Conservation (phyloP, 1,140 invertebrate species). For the Sarcophaga peregrina region DNA sequence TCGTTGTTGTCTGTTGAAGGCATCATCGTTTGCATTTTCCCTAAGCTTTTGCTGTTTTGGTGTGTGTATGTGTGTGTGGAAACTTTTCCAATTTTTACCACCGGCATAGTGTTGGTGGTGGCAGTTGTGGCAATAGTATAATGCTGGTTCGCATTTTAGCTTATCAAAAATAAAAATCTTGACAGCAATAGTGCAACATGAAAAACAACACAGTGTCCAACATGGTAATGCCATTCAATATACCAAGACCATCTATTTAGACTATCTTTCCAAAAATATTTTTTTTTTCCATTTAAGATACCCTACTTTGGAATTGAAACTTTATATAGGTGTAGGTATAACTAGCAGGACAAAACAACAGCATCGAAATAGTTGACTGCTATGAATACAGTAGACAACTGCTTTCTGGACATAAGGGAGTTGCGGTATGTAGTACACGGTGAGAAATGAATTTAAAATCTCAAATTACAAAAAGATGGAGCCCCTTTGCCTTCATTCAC, state of each 20-base stretch:
- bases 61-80: neutral
- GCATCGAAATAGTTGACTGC: neutral
- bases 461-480: no score
- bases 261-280: neutral
- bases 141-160: no score
- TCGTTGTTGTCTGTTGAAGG: neutral
- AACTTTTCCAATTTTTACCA: conserved; percentile 21
- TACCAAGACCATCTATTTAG: conserved; percentile 1
- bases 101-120: conserved; percentile 19
- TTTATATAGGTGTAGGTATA: no score
- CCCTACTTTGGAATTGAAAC: neutral
- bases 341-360: no score
- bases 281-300: neutral
- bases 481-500: no score
- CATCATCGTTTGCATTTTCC: neutral
- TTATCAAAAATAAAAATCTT: conserved; percentile 35
- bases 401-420: no score
- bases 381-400: neutral
- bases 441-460: no score
- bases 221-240: conserved; percentile 41
- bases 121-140: neutral
- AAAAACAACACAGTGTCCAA: conserved; percentile 37
- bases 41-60: neutral
- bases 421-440: no score
- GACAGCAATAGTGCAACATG: conserved; percentile 41